Base-by-base conservation (phyloP, 2,113 vertebrate genomes). In the Echinops telfairi region DNA sequence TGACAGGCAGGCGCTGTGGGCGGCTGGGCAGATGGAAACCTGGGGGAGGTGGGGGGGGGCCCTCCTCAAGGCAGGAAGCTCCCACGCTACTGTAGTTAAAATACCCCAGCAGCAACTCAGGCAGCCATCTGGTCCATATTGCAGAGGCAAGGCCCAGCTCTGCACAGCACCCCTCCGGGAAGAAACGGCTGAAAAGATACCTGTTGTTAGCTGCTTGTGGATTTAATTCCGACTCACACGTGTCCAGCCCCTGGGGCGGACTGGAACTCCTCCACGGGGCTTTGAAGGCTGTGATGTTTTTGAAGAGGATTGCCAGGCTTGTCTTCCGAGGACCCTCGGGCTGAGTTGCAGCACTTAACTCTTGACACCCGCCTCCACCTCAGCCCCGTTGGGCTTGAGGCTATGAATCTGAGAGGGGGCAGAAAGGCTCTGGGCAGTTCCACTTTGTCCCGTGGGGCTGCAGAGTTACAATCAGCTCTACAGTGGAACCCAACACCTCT, bases 11-110 rank as follows among this genome's bases (percentile, higher is more conserved):
- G 75, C 90, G 77, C 73, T 60, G 95, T 93, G 89, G 92, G 95
- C 43, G 66, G 93, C 93, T 81, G 86, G 90, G 92, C 94, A 96
- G 94, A 88, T 95, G 94, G 96, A 78, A 90, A 43, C 58, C 43
- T 66, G 53, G 88, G 76, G 89, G 90, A 92, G 86, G 60, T 83
- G 86, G 25, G 33, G 92, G 78, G 71, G 47, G 53, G 76, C 33
- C 40, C 66, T 80, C 68, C 91, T 88, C 0, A 0, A 89, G 64
- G n/a, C 94, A 94, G 94, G 88, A 95, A 88, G 84, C 88, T 93
- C 95, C 89, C 96, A 95, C 36, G 25, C 92, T 80, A 22, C 62
- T 29, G 62, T 40, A 31, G 79, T 82, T 95, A 93, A 91, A 85
- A 92, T 89, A 38, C 83, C 89, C 82, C 19, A 11, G 84, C 86